Evolutionary conservation across 2,888 invertebrate genomes (phyloP), one percentile per base, ranked within the genome.

Genomic region (Noctua fimbriata): DNA sequence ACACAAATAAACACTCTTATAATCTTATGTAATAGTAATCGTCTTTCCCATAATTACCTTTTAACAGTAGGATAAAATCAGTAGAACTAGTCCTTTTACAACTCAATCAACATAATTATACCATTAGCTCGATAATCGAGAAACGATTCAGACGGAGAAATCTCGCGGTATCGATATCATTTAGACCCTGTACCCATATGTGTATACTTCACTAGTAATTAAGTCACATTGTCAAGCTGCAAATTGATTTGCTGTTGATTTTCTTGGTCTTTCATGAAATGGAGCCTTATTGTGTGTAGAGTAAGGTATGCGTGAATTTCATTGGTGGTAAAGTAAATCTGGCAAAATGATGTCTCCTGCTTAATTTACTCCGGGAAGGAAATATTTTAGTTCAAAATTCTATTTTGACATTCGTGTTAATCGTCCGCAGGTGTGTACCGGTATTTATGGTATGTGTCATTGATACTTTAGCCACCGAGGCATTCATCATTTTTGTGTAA

Each of bases 381-480:
- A 94, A 94, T 94, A 94, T 95, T 94, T 94, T 90, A 89, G 92
- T 91, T 91, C 84, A 90, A 91, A 90, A 93, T 94, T 93, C 93
- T 95, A 95, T 95, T 96, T 95, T 96, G 96, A 96, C 96, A 95
- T 95, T 94, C 91, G 93, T 94, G 96, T 95, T 96, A 96, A 96
- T 95, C 92, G 96, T 88, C 86, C 93, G 89, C 96, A 96, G 95
- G 95, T 96, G 96, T 92, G 91, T 78, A n/a, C 63, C 69, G 90
- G 92, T 89, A 93, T 94, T 89, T 90, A 49, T 72, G 88, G 93
- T 92, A 95, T 95, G 92, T 91, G 91, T 88, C 90, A 91, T 90
- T 92, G 90, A 92, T 93, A 92, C 91, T 91, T 90, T 87, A 73
- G 63, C 81, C 76, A 88, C 83, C 55, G 75, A 79, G 66, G 83